Base-by-base conservation (phyloP, 2,113 vertebrate species). In the Heteronetta atricapilla region DNA sequence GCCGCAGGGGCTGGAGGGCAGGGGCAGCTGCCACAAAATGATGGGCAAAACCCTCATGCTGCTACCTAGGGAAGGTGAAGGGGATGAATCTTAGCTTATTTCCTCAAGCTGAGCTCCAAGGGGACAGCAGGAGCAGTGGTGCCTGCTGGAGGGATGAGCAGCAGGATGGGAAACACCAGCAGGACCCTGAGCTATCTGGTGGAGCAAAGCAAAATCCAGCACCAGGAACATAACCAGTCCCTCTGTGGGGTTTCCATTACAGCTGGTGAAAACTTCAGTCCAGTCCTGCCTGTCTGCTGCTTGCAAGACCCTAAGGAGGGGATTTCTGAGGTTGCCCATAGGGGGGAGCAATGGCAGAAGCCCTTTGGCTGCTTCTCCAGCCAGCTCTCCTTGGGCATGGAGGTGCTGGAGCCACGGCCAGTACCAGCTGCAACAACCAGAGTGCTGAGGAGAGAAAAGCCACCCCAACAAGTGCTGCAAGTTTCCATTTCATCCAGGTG, bases 211-310 rank as follows among this genome's bases (percentile, higher is more conserved):
- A 58, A 62, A 86, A 40, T 23, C 23, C 60, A 81, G 64, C 1
- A 1, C 73, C 2, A 1, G 44, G 42, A 53, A 13, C 0, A 2
- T 33, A 50, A 55, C 18, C 38, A 17, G 48, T 28, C 20, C 36
- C 14, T 59, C 36, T 40, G 12, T 19, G 18, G 56, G 10, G 38
- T 70, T 83, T 74, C 18, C 16, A 33, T 23, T 40, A 10, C 2
- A 4, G 31, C 7, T 78, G 52, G 50, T 82, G 64, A 50, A 26
- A 90, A 78, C n/a, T 86, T 66, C 1, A 11, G 48, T 53, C 18
- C 22, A 31, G 63, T 16, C 21, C 15, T 69, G 59, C 29, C 16
- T 16, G 34, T 66, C 44, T 86, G 68, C 80, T 86, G 31, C 62
- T 93, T 72, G 38, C 19, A 42, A 33, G n/a, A 74, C 7, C 5